phyloP scores from a whole-genome alignment of 2,888 invertebrate genomes.

The Poecilobothrus nobilitatus region DNA sequence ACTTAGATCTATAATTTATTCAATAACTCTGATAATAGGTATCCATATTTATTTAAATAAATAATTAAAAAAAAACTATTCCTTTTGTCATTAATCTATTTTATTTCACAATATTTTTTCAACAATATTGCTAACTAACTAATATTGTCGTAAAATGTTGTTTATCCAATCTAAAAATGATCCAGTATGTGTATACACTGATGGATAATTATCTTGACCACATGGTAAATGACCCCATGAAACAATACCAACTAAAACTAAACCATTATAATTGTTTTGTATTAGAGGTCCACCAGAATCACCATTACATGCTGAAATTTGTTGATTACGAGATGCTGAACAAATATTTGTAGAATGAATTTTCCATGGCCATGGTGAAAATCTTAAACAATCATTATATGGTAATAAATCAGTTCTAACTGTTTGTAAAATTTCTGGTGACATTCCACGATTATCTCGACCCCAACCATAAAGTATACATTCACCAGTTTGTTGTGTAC shows the following conservation, averaged over 20 bases:
- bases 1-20: too few species aligned
- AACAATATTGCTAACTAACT: too few species aligned
- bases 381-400: conserved; percentile 23
- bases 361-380: conserved; percentile 25
- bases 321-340: conserved; percentile 18
- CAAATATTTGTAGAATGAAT: conserved; percentile 32
- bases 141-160: too few species aligned
- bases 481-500: conserved; percentile 16
- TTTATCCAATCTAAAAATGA: conserved; percentile 36
- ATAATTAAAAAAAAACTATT: too few species aligned
- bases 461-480: conserved; percentile 32
- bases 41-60: too few species aligned
- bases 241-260: conserved; percentile 41
- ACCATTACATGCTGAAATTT: conserved; percentile 43
- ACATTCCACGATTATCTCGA: conserved; percentile 26
- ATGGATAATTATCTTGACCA: conserved; percentile 35
- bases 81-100: too few species aligned
- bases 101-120: too few species aligned
- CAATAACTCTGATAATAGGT: too few species aligned
- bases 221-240: conserved; percentile 48
- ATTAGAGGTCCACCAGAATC: conserved; percentile 42
- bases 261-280: conserved; percentile 13
- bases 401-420: conserved; percentile 30
- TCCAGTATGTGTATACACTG: conserved; percentile 41
- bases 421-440: conserved; percentile 31